phyloP scores from a whole-genome alignment of 2,888 invertebrate genomes.

The Trichopoda pennipes region DNA sequence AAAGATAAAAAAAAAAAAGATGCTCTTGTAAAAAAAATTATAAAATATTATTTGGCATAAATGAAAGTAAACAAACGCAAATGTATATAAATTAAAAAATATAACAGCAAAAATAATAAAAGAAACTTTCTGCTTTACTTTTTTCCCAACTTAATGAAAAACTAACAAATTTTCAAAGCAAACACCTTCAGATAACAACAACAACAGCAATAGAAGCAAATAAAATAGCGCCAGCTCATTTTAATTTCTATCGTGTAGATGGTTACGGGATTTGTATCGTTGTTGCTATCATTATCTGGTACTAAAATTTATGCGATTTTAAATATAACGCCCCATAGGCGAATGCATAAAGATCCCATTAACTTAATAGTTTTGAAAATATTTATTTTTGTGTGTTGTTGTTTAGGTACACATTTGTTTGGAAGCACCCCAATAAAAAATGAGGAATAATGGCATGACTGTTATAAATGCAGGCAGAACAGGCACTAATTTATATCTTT shows the following conservation, averaged over 20 bases:
- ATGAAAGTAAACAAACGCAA: constrained; percentile 62
- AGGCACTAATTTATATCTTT: constrained; percentile 20
- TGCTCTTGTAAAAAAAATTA: constrained; percentile 30
- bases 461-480: constrained; percentile 8
- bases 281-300: constrained; percentile 60
- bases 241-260: constrained; percentile 35
- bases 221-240: constrained; percentile 23
- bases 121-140: constrained; percentile 19
- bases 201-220: neutral
- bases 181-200: constrained; percentile 43
- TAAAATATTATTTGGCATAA: constrained; percentile 59
- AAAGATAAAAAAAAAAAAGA: constrained; percentile 33
- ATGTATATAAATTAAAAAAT: constrained; percentile 32
- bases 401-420: constrained; percentile 52
- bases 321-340: constrained; percentile 60
- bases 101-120: constrained; percentile 34
- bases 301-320: constrained; percentile 58
- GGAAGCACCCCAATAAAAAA: constrained; percentile 36
- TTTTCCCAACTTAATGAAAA: constrained; percentile 43
- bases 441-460: constrained; percentile 36
- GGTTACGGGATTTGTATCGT: constrained; percentile 9
- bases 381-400: constrained; percentile 6
- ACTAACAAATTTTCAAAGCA: constrained; percentile 49
- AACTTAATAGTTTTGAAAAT: constrained; percentile 57
- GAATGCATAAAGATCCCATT: constrained; percentile 63